A percentile compares a stretch with the other conserved stretches of the same genome.
These are phyloP conservation scores for Phaethornis superciliosus DNA, from an alignment of 2,113 vertebrate species.

Conservation along the genomic window DNA sequence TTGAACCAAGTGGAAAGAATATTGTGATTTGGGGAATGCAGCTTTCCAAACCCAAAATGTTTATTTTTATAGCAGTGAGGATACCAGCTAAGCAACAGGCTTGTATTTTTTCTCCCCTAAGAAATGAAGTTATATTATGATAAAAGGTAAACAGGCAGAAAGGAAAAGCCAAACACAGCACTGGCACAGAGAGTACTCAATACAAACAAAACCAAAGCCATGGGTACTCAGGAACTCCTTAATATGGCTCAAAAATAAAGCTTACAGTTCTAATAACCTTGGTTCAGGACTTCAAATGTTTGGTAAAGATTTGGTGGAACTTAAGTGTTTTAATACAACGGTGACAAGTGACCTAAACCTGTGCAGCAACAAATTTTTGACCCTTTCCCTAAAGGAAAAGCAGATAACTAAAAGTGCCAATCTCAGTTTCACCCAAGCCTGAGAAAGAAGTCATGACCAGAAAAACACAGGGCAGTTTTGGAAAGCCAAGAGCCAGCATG, in stretches of 20 bases:
- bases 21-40: neutral
- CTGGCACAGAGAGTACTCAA: neutral
- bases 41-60: neutral
- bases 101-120: neutral
- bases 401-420: neutral
- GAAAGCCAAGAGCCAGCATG: neutral
- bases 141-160: neutral
- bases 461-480: fast-evolving
- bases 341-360: neutral
- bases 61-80: neutral
- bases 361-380: neutral
- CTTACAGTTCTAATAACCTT: neutral
- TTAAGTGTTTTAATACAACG: neutral
- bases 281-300: neutral
- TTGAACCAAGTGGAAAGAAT: neutral
- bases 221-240: neutral
- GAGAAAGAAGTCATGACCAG: neutral
- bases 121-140: neutral
- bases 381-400: neutral
- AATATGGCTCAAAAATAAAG: neutral
- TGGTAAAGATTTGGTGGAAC: neutral
- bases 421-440: neutral
- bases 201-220: neutral
- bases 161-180: neutral
- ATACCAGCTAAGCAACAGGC: neutral